Evolutionary conservation across 2,888 invertebrate genomes (phyloP).

Genomic region (Apodemia mormo): DNA sequence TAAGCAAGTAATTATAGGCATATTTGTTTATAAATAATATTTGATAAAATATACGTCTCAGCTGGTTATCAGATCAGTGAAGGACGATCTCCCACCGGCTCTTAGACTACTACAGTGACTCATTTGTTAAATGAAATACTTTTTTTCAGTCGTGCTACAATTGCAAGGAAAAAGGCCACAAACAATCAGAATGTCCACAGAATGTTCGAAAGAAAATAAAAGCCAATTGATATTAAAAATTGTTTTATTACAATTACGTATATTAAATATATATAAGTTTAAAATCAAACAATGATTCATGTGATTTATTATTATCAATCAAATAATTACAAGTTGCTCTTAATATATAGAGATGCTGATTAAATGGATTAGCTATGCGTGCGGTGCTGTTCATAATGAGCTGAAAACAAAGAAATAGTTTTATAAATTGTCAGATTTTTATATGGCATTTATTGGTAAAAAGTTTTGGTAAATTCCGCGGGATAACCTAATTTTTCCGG

Average conservation of each 20-base stretch:
- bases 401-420: neutral
- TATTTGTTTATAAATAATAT: too few species aligned
- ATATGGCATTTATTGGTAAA: too few species aligned
- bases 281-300: constrained; percentile 10
- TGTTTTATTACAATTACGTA: constrained; percentile 17
- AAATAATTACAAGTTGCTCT: neutral
- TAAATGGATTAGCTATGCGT: neutral
- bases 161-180: constrained; percentile 81
- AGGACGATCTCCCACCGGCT: too few species aligned
- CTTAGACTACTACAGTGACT: too few species aligned
- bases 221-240: constrained; percentile 21
- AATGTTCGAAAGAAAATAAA: constrained; percentile 32
- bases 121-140: neutral
- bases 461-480: too few species aligned
- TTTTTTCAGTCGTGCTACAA: constrained; percentile 80
- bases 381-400: neutral
- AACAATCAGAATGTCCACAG: constrained; percentile 75
- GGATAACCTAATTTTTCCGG: too few species aligned
- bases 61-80: too few species aligned
- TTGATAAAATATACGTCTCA: too few species aligned
- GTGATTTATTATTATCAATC: neutral
- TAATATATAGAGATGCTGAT: neutral
- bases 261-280: constrained; percentile 12
- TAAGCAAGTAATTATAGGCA: too few species aligned
- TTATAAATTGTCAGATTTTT: too few species aligned